These are phyloP conservation scores for Archilochus colubris DNA, from an alignment of 2,113 vertebrate genomes.

Conservation along the genomic window DNA sequence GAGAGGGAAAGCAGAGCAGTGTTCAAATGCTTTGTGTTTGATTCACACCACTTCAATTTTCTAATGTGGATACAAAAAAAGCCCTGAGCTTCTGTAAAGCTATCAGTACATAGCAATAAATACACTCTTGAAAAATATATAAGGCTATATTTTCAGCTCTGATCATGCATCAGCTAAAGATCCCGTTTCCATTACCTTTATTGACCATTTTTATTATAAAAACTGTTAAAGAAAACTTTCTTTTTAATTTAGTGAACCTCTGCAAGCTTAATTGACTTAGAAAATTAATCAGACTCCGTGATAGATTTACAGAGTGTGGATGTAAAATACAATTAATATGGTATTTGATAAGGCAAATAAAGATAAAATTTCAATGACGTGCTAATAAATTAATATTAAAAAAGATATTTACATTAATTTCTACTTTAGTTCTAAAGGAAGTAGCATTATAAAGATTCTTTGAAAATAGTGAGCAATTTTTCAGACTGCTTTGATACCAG, in stretches of 20 bases:
- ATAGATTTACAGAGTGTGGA: slow-evolving; percentile 7
- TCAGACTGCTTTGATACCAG: background rate
- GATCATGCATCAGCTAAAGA: background rate
- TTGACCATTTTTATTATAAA: background rate
- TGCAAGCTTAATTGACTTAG: slow-evolving; percentile 14
- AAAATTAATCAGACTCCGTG: slow-evolving; percentile 26
- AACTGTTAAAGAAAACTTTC: background rate
- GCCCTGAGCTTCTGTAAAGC: background rate
- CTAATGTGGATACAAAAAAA: background rate
- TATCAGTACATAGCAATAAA: background rate
- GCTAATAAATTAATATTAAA: slow-evolving; percentile 48
- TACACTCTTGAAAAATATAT: background rate
- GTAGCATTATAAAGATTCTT: background rate
- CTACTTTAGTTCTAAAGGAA: background rate
- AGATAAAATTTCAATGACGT: slow-evolving; percentile 38
- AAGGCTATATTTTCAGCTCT: background rate
- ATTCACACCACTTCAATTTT: background rate
- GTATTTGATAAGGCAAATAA: slow-evolving; percentile 61
- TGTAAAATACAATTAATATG: slow-evolving; percentile 48
- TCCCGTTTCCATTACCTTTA: background rate
- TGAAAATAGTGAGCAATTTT: background rate
- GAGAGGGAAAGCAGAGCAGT: background rate
- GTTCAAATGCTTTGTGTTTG: background rate
- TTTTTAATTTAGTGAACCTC: background rate
- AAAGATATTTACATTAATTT: background rate